These are phyloP conservation scores for Clarias batrachus DNA, from an alignment of 2,113 vertebrate species.

Conservation along the genomic window DNA sequence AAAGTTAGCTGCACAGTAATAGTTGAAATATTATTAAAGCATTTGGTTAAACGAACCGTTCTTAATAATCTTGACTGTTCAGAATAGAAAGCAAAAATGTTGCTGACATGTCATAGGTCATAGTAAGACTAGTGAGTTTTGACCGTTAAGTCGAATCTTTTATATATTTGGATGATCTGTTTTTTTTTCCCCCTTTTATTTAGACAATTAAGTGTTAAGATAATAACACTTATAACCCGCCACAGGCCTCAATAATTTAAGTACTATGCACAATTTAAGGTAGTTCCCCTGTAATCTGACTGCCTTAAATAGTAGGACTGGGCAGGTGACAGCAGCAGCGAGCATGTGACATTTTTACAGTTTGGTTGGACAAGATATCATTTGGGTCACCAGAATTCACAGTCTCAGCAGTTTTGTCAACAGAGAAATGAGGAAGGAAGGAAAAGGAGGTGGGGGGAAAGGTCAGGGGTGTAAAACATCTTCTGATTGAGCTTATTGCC, in stretches of 20 bases:
- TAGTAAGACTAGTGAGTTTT: neutral
- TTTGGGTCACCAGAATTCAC: neutral
- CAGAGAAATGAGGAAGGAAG: conserved; percentile 22
- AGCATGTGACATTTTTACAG: conserved; percentile 31
- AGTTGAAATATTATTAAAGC: neutral
- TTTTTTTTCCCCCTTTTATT: neutral
- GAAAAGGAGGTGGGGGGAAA: neutral
- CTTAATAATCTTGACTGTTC: neutral
- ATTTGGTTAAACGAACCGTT: neutral
- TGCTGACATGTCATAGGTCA: neutral
- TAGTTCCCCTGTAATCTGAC: neutral
- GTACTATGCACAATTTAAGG: neutral
- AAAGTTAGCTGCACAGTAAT: neutral
- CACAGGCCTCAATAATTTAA: neutral
- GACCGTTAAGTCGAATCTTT: neutral
- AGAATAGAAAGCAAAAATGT: neutral
- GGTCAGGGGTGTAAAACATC: neutral
- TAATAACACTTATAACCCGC: neutral
- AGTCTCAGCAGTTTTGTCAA: conserved; percentile 14
- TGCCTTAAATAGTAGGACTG: neutral
- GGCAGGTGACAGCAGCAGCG: conserved; percentile 24
- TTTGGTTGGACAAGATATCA: conserved; percentile 10
- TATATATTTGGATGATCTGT: neutral
- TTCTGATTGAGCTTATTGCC: neutral
- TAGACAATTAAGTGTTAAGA: neutral